A percentile compares a stretch with the other conserved stretches of the same genome.
Evolutionary conservation across 2,113 vertebrate genomes (phyloP).

Genomic region (Calypte anna): DNA sequence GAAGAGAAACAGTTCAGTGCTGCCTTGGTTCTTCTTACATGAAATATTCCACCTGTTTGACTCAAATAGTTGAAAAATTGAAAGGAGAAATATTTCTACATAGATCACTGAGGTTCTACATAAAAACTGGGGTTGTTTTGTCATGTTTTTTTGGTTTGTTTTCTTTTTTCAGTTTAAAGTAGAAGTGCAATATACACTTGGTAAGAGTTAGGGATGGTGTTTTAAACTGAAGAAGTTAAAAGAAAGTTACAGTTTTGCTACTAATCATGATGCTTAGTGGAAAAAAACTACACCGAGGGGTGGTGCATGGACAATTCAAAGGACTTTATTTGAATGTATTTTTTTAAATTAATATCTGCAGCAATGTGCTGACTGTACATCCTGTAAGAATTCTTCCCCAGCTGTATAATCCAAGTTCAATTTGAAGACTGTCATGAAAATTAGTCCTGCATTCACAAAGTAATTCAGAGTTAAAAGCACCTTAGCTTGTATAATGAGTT

Average conservation of each 20-base stretch:
- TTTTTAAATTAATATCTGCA: neutral
- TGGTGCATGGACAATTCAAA: neutral
- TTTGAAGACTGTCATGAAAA: neutral
- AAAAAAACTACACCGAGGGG: neutral
- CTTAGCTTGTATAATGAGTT: neutral
- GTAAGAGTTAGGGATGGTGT: neutral
- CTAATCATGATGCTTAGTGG: neutral
- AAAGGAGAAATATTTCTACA: neutral
- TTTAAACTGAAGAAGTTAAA: neutral
- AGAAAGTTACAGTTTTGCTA: neutral
- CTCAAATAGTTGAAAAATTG: neutral
- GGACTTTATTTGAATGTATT: neutral
- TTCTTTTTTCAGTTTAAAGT: neutral
- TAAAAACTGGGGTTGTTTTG: neutral
- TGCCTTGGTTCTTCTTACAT: neutral
- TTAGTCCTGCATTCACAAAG: accelerated
- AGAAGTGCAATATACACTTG: neutral
- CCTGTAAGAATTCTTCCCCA: neutral
- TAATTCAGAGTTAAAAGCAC: neutral
- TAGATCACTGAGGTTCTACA: neutral
- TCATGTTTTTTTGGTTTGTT: neutral
- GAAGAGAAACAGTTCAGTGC: neutral
- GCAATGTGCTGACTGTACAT: neutral
- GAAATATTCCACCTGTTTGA: neutral
- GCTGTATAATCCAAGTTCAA: neutral